phyloP scores from a whole-genome alignment of 2,113 vertebrate species.

The Thalassarche chlororhynchos region DNA sequence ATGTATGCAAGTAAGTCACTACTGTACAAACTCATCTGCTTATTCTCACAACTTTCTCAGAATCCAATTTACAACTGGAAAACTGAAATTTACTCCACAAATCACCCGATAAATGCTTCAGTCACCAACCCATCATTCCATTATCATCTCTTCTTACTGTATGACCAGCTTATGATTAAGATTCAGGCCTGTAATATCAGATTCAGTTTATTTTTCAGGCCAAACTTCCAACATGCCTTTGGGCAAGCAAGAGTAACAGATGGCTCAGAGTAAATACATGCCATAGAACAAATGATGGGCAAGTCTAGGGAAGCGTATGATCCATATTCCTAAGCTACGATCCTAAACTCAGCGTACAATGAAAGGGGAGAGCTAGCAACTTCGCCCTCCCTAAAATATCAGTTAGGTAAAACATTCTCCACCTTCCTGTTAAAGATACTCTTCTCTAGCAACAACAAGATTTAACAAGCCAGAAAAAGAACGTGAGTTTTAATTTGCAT shows the following conservation, averaged over 20 bases:
- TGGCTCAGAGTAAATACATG: neutral
- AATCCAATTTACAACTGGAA: neutral
- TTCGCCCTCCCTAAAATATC: neutral
- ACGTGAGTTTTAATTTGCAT: accelerated
- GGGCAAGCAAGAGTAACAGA: neutral
- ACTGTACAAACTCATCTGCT: neutral
- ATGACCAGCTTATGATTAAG: neutral
- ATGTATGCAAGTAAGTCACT: neutral
- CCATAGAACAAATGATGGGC: neutral
- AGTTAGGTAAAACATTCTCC: neutral
- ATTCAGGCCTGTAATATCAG: neutral
- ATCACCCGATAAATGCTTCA: neutral
- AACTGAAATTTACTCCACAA: neutral
- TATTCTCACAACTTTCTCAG: neutral
- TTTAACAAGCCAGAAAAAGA: neutral
- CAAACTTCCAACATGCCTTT: neutral
- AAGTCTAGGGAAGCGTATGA: neutral
- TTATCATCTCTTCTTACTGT: neutral
- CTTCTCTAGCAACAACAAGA: neutral
- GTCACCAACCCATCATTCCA: neutral
- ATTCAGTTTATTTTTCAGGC: neutral
- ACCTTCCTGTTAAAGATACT: neutral
- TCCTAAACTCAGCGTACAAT: neutral
- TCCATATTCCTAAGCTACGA: neutral
- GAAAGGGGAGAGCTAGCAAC: neutral